Base-by-base conservation (phyloP, 1,140 invertebrate genomes). In the Diachasma alloeum region DNA sequence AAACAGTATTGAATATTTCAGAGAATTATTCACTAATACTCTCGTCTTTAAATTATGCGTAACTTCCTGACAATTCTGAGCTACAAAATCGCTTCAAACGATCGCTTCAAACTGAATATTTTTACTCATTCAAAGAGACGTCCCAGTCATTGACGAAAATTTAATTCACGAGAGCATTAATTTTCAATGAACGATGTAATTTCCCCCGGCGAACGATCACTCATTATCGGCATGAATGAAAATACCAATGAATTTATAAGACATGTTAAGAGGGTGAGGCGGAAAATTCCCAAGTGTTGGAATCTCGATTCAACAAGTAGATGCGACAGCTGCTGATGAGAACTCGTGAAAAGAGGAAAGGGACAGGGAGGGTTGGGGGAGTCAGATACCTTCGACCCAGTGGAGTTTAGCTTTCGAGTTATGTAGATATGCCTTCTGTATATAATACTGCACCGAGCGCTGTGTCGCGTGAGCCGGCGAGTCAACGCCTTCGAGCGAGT, bases 291-390 rank as follows among this genome's bases (percentile, higher is more conserved):
- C 72, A 74, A 22, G 31, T 22, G 67, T 37, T 76, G 71, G 48
- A 72, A 77, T 72, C 71, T 77, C 63, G 76, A 77, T 77, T 77
- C 76, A 77, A 77, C 76, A 77, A 77, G 76, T 77, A 73, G 76
- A 77, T 63, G 71, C 76, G 76, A 77, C 76, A 77, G 76, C 76
- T 77, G 76, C 72, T 77, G 76, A 77, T 77, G 76, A 77, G 76
- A 77, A 68, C 66, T 37, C n/a, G 26, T 37, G 36, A 5, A 37
- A 15, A 66, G 59, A 66, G 26, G 59, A 68, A 42, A 68, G 36
- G 36, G 36, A 68, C 26, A 68, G 36, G 10, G 9, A 15, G 11
- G 26, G 31, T 31, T 31, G 31, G 31, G 31, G 31, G 22, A 15
- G 22, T 26, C 22, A 39, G 36, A 17, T 36, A 31, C 59, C 26